A percentile compares a stretch with the other conserved stretches of the same genome.
phyloP scores from a whole-genome alignment of 2,113 vertebrate genomes.

The Corythoichthys haematopterus region DNA sequence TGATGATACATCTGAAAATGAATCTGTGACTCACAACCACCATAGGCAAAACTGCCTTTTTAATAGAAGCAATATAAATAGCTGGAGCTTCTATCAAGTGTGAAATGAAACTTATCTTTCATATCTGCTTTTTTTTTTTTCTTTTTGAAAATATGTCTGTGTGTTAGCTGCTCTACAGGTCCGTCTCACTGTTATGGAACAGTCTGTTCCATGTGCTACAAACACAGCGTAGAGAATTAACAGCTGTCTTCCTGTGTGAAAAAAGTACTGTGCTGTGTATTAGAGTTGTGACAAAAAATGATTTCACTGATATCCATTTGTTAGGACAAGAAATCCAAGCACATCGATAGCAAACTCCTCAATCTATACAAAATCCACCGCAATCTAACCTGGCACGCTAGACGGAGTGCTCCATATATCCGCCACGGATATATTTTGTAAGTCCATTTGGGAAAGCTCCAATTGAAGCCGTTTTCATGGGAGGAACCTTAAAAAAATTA shows the following conservation, averaged over 20 bases:
- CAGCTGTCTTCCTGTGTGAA: neutral
- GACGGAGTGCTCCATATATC: no score
- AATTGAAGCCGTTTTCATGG: no score
- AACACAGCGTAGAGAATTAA: neutral
- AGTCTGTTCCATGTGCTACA: neutral
- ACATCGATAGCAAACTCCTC: no score
- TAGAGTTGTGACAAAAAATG: no score
- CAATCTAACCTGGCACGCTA: no score
- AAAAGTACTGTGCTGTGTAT: neutral
- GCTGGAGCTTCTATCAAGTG: neutral
- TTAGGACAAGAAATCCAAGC: no score
- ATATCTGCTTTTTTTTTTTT: neutral
- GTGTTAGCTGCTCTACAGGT: neutral
- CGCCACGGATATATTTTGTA: no score
- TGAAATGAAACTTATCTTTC: neutral
- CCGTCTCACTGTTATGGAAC: neutral
- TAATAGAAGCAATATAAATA: neutral
- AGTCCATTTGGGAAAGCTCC: no score
- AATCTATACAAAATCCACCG: no score
- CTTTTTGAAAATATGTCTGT: neutral
- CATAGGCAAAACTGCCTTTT: neutral
- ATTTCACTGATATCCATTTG: no score
- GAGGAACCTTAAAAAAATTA: no score
- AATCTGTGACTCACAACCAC: neutral
- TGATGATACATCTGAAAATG: constrained; percentile 8